Percentiles rank a stretch among this genome's conserved stretches.
phyloP scores from a whole-genome alignment of 2,888 invertebrate species.

The Meloe dianella region DNA sequence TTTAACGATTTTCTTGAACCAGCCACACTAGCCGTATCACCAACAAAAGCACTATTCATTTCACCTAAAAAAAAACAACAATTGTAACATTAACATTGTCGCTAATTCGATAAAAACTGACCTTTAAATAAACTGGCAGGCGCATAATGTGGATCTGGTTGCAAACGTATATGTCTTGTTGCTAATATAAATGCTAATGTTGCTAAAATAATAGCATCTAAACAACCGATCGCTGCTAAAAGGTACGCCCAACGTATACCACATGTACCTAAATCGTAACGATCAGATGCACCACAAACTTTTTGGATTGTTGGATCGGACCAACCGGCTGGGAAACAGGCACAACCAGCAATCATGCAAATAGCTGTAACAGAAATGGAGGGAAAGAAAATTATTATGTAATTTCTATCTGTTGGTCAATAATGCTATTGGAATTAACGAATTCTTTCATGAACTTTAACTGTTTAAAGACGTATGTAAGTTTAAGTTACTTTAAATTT shows the following conservation, averaged over 20 bases:
- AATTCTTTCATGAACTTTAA: too few species aligned
- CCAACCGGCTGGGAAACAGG: constrained; percentile 92
- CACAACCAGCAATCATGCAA: constrained; percentile 86
- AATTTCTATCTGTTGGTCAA: too few species aligned
- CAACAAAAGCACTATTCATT: constrained; percentile 86
- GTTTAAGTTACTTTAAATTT: too few species aligned
- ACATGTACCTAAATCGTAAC: constrained; percentile 81
- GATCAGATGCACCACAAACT: constrained; percentile 83
- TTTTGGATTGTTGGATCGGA: constrained; percentile 80
- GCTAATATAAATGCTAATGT: constrained; percentile 93
- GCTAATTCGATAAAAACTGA: constrained; percentile 31
- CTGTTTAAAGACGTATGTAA: too few species aligned
- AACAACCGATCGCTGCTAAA: constrained; percentile 86
- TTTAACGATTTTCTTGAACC: constrained; percentile 85
- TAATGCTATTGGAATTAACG: too few species aligned
- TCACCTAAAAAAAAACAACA: constrained; percentile 74
- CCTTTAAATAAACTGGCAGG: constrained; percentile 64
- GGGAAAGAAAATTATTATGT: too few species aligned
- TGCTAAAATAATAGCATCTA: constrained; percentile 85
- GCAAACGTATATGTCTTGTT: constrained; percentile 83
- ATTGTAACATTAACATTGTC: not conserved
- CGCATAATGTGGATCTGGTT: constrained; percentile 78
- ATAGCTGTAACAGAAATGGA: constrained; percentile 71
- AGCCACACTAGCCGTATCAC: constrained; percentile 83
- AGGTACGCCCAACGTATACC: constrained; percentile 93